Evolutionary conservation across 2,888 invertebrate species (phyloP).

Genomic region (Drosophila sordidula): DNA sequence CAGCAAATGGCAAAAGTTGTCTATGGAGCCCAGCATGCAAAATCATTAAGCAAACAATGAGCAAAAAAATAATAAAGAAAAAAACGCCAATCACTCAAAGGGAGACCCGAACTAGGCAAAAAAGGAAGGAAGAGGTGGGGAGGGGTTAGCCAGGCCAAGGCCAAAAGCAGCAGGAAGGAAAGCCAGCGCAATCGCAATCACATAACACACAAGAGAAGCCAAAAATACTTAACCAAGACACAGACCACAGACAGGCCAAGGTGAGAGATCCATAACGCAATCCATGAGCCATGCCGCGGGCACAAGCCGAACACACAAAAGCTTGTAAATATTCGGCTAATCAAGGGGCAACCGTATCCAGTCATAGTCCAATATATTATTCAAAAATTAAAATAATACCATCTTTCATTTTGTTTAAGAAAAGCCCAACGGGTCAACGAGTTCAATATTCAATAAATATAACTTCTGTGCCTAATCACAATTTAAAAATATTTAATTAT

Average conservation of each 20-base stretch:
- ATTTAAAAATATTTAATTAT: too few relatives aligned
- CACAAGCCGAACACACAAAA: constrained; percentile 8
- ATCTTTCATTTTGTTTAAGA: background rate
- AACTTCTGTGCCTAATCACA: too few relatives aligned
- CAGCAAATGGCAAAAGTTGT: constrained; percentile 24
- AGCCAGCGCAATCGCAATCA: constrained; percentile 48
- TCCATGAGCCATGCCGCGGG: constrained; percentile 16
- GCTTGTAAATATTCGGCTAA: constrained; percentile 12
- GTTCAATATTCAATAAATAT: too few relatives aligned
- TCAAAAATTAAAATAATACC: background rate
- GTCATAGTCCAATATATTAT: background rate
- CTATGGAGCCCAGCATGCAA: constrained; percentile 49
- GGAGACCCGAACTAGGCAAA: constrained; percentile 24
- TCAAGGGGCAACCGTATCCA: constrained; percentile 11
- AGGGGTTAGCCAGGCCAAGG: constrained; percentile 64
- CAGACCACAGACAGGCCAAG: constrained; percentile 53
- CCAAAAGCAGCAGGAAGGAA: constrained; percentile 71
- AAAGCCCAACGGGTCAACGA: background rate
- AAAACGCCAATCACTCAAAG: constrained; percentile 53
- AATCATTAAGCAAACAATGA: constrained; percentile 71
- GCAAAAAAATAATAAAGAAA: constrained; percentile 2
- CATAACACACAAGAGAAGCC: constrained; percentile 15
- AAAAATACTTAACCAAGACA: constrained; percentile 36
- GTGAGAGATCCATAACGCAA: constrained; percentile 52
- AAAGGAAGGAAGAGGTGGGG: background rate